Evolutionary conservation across 2,888 invertebrate genomes (phyloP).

Genomic region (Temnothorax rugatulus): DNA sequence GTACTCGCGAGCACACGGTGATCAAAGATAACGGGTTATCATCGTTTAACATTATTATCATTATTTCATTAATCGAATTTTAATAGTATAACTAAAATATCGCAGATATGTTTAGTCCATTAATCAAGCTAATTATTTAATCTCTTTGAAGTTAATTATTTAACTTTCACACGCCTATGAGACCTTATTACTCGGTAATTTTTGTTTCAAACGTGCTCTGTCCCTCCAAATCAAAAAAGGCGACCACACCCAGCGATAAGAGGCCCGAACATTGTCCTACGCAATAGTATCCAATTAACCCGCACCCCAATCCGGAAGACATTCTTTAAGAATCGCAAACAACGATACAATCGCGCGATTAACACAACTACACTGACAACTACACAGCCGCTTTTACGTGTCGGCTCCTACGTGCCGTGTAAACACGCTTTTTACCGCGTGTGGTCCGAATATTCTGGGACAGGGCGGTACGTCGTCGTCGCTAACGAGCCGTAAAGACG

Average conservation of each 20-base stretch:
- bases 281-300: conserved; percentile 41
- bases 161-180: neutral
- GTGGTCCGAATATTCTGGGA: conserved; percentile 47
- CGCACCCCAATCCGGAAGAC: conserved; percentile 36
- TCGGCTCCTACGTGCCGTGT: conserved; percentile 34
- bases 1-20: neutral
- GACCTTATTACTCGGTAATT: neutral
- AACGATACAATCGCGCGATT: conserved; percentile 36
- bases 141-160: neutral
- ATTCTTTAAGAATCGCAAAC: conserved; percentile 45
- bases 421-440: conserved; percentile 46
- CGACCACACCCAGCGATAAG: conserved; percentile 30
- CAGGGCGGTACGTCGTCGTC: conserved; percentile 59
- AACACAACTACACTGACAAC: conserved; percentile 11
- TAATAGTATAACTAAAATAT: neutral
- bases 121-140: neutral
- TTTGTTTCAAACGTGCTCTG: neutral
- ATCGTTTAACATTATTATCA: too few species aligned
- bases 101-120: neutral
- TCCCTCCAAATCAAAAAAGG: conserved; percentile 15
- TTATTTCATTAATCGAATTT: neutral
- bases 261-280: neutral
- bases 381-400: neutral
- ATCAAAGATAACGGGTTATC: neutral
- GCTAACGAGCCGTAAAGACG: conserved; percentile 76